These are phyloP conservation scores for Leptopilina syphax DNA, from an alignment of 2,888 invertebrate species.

Conservation along the genomic window DNA sequence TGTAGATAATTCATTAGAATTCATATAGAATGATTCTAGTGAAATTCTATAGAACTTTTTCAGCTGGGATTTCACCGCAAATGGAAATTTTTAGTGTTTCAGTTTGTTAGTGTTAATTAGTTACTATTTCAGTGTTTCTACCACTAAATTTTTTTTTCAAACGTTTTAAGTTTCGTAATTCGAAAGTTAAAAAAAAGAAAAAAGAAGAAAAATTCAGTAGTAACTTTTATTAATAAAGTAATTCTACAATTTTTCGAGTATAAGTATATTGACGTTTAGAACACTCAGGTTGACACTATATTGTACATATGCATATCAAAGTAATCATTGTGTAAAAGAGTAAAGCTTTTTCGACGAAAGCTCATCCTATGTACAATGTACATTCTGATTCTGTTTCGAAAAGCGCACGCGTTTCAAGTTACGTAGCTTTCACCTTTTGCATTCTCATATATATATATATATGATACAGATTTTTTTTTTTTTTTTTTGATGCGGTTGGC, in stretches of 20 bases:
- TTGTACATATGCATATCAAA: slow-evolving; percentile 12
- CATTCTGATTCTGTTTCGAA: slow-evolving; percentile 6
- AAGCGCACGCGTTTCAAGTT: slow-evolving; percentile 36
- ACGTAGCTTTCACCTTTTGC: slow-evolving; percentile 51
- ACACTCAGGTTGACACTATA: background rate
- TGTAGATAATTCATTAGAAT: too few relatives aligned
- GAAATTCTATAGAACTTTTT: too few relatives aligned
- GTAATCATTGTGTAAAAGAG: background rate
- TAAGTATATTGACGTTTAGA: slow-evolving; percentile 21
- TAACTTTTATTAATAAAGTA: background rate
- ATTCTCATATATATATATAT: slow-evolving; percentile 46
- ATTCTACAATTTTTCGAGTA: background rate
- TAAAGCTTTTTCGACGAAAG: slow-evolving; percentile 34
- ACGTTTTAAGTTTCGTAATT: too few relatives aligned
- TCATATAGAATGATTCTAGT: too few relatives aligned
- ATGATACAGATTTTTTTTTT: too few relatives aligned
- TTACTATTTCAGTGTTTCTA: too few relatives aligned
- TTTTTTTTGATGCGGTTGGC: slow-evolving; percentile 48
- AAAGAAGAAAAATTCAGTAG: slow-evolving; percentile 49
- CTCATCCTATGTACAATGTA: background rate
- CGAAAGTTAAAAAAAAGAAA: slow-evolving; percentile 1
- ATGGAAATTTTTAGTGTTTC: too few relatives aligned
- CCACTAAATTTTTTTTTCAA: too few relatives aligned
- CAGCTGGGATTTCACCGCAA: too few relatives aligned
- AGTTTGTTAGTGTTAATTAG: too few relatives aligned